Evolutionary conservation across 2,888 invertebrate species (phyloP), one percentile per base, ranked within the genome.

Genomic region (Lapara coniferarum): DNA sequence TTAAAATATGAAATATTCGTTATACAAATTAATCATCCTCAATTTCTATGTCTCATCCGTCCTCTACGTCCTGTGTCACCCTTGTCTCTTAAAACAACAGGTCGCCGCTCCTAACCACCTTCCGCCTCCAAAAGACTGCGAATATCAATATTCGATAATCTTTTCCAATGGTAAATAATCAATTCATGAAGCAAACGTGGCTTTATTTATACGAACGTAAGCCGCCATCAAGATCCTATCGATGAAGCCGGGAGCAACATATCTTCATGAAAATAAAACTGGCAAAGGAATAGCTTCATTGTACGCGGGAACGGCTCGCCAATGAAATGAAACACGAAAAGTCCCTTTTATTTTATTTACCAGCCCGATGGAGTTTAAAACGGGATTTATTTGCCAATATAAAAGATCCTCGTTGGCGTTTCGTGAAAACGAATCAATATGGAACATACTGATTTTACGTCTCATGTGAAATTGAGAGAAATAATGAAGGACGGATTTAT

Each of bases 201-300:
- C 75, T 85, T 68, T 44, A 66, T 66, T 59, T 51, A 68, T 58
- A 49, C 52, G 30, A 30, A 68, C 51, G 58, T 52, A 71, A 71
- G 70, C 80, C 77, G 76, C 74, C 52, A 74, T 68, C 71, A 80
- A 79, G 76, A 78, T 81, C 81, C 77, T 81, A 85, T 85, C 81
- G 78, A 76, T 71, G 75, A 78, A 76, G 75, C 77, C 75, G 78
- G 76, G 53, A 67, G 84, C 85, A 77, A 90, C 89, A 89, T 85
- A 87, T 91, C 91, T 91, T 89, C 88, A 89, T 91, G 89, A 89
- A 89, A 91, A 88, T 87, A 86, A 88, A 89, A 85, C 81, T 83
- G 78, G 81, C 78, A 75, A 76, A 80, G 81, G 79, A 86, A 86
- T 81, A 87, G 85, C 83, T 85, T 79, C 80, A 82, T 85, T 78